Percentiles rank a stretch among this genome's conserved stretches.
Conservation (phyloP, 1,140 invertebrate genomes). For the Saxidomus purpurata region DNA sequence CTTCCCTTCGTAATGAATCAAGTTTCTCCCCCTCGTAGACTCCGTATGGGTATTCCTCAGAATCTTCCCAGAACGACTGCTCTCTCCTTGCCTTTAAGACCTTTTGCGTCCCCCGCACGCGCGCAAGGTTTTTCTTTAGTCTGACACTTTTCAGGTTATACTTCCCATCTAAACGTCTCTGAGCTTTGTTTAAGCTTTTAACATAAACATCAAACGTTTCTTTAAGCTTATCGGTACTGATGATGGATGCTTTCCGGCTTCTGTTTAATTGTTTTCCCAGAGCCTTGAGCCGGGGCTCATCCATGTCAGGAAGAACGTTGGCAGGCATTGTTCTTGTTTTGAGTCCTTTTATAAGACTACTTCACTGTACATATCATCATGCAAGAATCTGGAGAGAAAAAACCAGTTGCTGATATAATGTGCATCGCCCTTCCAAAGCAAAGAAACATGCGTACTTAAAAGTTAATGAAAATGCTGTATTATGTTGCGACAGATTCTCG, state of each 20-base stretch:
- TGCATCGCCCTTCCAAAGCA: too few relatives aligned
- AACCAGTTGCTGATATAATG: too few relatives aligned
- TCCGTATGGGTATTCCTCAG: conserved; percentile 55
- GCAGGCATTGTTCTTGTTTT: background rate
- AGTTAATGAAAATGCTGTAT: too few relatives aligned
- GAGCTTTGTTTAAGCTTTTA: conserved; percentile 52
- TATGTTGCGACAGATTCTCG: too few relatives aligned
- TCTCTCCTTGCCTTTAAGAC: conserved; percentile 30
- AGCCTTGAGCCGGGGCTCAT: conserved; percentile 56
- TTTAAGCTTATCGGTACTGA: background rate
- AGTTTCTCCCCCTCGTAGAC: conserved; percentile 50
- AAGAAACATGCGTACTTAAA: too few relatives aligned
- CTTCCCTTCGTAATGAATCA: conserved; percentile 34
- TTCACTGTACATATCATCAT: too few relatives aligned
- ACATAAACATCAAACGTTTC: conserved; percentile 36
- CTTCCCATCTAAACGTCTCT: conserved; percentile 47
- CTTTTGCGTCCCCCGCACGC: conserved; percentile 55
- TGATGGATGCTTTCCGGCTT: conserved; percentile 52
- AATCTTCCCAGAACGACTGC: conserved; percentile 61
- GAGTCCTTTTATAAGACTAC: too few relatives aligned
- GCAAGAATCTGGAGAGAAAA: too few relatives aligned
- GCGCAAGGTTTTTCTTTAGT: conserved; percentile 45
- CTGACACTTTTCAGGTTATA: background rate
- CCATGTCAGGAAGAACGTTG: conserved; percentile 61
- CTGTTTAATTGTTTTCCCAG: conserved; percentile 54